Evolutionary conservation across 2,113 vertebrate species (phyloP), one percentile per base, ranked within the genome.

Genomic region (Crypturellus undulatus): DNA sequence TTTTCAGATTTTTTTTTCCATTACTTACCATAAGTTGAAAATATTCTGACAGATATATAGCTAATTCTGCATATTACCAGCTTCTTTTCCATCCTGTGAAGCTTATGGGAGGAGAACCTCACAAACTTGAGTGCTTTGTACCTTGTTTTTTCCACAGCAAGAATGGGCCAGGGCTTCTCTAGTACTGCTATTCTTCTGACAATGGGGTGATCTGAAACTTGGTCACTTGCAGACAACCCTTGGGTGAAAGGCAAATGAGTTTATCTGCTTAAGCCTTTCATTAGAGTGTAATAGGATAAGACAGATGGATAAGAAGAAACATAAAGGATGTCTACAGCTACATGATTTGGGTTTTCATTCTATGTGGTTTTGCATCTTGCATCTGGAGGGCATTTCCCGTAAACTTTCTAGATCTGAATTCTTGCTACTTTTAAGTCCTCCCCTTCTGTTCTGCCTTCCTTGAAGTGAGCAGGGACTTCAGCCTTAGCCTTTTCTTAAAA

Each of bases 361-460:
- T 54, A 9, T 63, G 17, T 70, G 6, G 60, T 94, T 70, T 67
- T 59, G 9, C 42, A 42, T 58, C 12, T 54, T 38, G 9, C 7
- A 7, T 49, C 26, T 83, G 0, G 0, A 3, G 26, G 45, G 43
- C 8, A 18, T 0, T 0, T 70, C 83, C 72, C 72, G 67, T 25
- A 21, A 64, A 78, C 42, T 43, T 78, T 68, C 45, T 91, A 25
- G 34, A 18, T 83, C 26, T 70, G 20, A 67, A 9, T 58, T 70
- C 22, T 72, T 68, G 9, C 10, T 88, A 28, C 25, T 65, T 87
- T 4, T 80, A 15, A 62, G 40, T 47, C 83, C 58, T 64, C 3
- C 25, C 43, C 36, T 28, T 21, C 40, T 84, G 18, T 68, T 93
- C 65, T 85, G 9, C 13, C 25, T 59, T 88, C 45, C 26, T 56